Conservation (phyloP, 2,113 vertebrate genomes). For the Pavo muticus region DNA sequence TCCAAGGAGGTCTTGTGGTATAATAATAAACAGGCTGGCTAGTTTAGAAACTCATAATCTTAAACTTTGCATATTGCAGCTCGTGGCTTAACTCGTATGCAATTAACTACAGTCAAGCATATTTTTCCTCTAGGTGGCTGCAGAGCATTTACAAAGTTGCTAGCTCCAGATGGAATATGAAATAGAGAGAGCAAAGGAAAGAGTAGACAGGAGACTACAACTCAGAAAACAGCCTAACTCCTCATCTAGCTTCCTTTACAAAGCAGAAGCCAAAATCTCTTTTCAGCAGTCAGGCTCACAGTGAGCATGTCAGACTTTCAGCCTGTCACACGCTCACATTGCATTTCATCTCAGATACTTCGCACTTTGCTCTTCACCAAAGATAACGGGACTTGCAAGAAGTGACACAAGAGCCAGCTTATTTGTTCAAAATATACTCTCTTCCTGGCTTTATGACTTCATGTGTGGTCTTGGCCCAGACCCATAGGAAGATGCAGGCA, state of each 20-base stretch:
- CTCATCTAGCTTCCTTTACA: neutral
- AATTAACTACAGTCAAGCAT: constrained; percentile 13
- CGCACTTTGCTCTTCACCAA: neutral
- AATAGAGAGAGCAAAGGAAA: neutral
- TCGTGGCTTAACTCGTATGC: neutral
- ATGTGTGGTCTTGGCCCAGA: neutral
- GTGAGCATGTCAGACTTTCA: neutral
- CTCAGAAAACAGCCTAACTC: neutral
- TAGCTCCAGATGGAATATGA: neutral
- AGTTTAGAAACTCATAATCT: constrained; percentile 51
- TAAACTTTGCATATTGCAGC: constrained; percentile 23
- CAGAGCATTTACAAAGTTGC: constrained; percentile 52
- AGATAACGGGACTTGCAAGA: neutral
- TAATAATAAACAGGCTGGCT: constrained; percentile 68
- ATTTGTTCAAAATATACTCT: neutral
- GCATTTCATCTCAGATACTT: neutral
- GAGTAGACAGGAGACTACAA: neutral
- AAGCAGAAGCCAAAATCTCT: neutral
- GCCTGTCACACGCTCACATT: neutral
- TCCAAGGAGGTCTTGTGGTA: constrained; percentile 62
- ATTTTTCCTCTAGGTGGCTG: constrained; percentile 70
- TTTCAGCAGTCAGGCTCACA: neutral
- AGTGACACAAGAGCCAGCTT: neutral
- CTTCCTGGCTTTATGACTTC: neutral
- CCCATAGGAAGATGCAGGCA: neutral